Base-by-base conservation (phyloP, 2,888 invertebrate genomes). In the Heliconius ismenius region DNA sequence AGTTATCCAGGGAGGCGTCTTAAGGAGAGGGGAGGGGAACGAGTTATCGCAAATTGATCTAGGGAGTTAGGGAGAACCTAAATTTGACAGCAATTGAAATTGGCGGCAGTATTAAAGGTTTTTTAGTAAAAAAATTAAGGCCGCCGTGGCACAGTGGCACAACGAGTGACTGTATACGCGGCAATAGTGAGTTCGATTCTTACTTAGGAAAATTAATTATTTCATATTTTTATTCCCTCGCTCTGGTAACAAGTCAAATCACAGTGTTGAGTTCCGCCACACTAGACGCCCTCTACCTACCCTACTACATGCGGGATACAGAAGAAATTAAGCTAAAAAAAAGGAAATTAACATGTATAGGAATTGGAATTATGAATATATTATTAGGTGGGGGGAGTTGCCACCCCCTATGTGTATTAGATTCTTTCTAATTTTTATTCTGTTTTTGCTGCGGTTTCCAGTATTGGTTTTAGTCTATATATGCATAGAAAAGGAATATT, bases 21-120 rank as follows among this genome's bases (percentile, higher is more conserved):
- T 92, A 92, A 91, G 94, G 88, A 87, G 90, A 92, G 95, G 58
- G 58, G 58, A 58, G 58, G 88, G 90, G 91, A 92, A 89, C 90
- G 90, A 91, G 92, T 91, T 92, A 92, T 92, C 92, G 92, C 91
- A 92, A 94, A 93, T 94, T 94, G 93, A 94, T 94, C 93, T 90
- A 91, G 89, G 92, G 84, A 83, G 88, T 58, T 86, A 86, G 86
- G 87, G 87, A 85, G 86, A 82, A 83, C 82, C 92, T 92, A 92
- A 93, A 93, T 93, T 94, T 93, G 94, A 94, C 94, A 93, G 92
- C 92, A 89, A 94, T 92, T 92, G 92, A 92, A 93, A 93, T 94
- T 93, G 94, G 92, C 93, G 93, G 91, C 91, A 92, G 92, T 89
- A 92, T 93, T 93, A 92, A 91, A 91, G 91, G 90, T 90, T 86